phyloP scores from a whole-genome alignment of 92 coral and sea anemone genomes.

The Paramuricea clavata region DNA sequence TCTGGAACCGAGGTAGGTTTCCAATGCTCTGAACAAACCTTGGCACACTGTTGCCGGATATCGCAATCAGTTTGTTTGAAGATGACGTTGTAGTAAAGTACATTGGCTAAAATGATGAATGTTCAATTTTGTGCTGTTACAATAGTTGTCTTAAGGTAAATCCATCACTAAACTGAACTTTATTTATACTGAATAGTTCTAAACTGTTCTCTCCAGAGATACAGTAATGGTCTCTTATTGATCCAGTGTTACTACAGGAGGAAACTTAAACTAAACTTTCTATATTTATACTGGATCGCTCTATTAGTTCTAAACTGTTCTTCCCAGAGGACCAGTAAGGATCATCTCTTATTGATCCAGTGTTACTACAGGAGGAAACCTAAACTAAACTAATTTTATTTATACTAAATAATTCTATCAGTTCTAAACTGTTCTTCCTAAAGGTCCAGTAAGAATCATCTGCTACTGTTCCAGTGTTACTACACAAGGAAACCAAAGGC shows the following conservation, averaged over 20 bases:
- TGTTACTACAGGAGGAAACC: neutral
- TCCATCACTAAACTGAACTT: neutral
- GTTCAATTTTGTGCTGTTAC: no score
- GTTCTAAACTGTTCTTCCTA: no score
- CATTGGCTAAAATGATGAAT: slow-evolving; percentile 32
- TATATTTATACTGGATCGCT: neutral
- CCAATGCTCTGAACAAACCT: slow-evolving; percentile 20
- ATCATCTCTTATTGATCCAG: neutral
- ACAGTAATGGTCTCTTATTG: no score
- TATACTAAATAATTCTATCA: no score
- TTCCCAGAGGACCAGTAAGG: neutral
- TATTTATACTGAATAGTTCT: neutral
- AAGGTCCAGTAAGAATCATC: neutral
- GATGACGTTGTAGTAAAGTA: slow-evolving; percentile 25
- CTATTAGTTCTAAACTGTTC: neutral
- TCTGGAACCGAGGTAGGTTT: slow-evolving; percentile 8
- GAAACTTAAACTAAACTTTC: neutral
- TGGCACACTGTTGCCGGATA: slow-evolving; percentile 10
- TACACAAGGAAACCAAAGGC: neutral
- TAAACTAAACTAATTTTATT: neutral
- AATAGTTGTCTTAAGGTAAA: no score
- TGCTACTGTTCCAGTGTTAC: neutral
- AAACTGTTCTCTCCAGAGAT: neutral
- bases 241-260: neutral
- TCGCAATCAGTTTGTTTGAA: slow-evolving; percentile 36